Base-by-base conservation (phyloP, 35 echinoderm and acorn worm species). In the Apostichopus japonicus region DNA sequence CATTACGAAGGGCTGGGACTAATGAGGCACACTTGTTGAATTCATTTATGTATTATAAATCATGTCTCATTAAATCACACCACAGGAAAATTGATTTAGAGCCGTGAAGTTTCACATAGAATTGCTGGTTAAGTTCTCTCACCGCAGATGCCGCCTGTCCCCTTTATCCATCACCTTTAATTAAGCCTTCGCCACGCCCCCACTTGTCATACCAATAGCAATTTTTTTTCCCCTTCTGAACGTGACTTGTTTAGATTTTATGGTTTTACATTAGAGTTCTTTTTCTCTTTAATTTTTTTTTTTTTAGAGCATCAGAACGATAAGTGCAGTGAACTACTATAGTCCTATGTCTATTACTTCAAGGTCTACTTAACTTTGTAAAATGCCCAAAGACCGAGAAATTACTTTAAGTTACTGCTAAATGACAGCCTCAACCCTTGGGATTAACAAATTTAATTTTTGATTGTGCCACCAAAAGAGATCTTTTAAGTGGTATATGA, bases 361-460 rank as follows among this genome's bases (percentile, higher is more conserved):
- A 87, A 87, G 86, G 57, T 87, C 54, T 87, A 80, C 86, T 27
- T 87, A 87, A 21, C 19, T 86, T 55, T 6, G 10, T 86, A 87
- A 71, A 87, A 65, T 9, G 23, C 13, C 13, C 13, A 25, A 23
- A 63, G 22, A 44, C 33, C 23, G 58, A 87, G 63, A 65, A 6
- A 58, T 86, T 14, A 86, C 14, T 67, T 53, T 44, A 55, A 55
- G 82, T 86, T 10, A 55, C 53, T 44, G 82, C 24, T 6, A 65
- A 67, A 71, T 87, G 56, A 87, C 57, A 67, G 86, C 56, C 27
- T 5, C 11, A 87, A 27, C 86, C 86, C 86, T 25, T 71, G 57
- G 56, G 86, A 87, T 62, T 27, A 24, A 71, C 54, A 65, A 87
- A 87, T 87, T 87, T 58, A 87, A 87, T 87, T 87, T 87, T 87